phyloP scores from a whole-genome alignment of 2,888 invertebrate genomes.

The Dryocosmus kuriphilus region DNA sequence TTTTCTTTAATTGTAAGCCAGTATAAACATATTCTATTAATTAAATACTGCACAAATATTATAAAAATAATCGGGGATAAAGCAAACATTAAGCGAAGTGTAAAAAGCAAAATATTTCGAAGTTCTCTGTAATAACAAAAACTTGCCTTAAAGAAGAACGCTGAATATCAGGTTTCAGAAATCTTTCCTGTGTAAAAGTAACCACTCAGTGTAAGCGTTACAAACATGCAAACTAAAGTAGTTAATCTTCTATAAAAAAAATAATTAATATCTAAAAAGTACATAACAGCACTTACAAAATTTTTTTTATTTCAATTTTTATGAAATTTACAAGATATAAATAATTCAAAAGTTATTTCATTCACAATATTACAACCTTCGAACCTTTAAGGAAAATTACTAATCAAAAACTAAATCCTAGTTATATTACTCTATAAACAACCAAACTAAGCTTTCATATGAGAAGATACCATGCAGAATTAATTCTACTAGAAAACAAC shows the following conservation, averaged over 20 bases:
- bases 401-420: background rate
- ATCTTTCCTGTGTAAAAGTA: background rate
- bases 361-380: background rate
- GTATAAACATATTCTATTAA: background rate
- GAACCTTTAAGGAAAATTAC: conserved; percentile 8
- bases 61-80: background rate
- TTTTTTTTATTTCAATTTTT: conserved; percentile 5
- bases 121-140: background rate
- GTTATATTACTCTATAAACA: background rate
- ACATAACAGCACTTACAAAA: conserved; percentile 9
- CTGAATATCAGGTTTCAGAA: conserved; percentile 9
- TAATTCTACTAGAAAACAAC: conserved; percentile 11
- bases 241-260: background rate
- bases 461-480: conserved; percentile 11
- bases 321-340: conserved; percentile 5
- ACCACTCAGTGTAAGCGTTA: background rate
- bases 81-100: conserved; percentile 6
- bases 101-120: background rate
- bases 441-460: background rate
- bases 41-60: background rate
- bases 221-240: conserved; percentile 41
- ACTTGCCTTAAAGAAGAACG: background rate
- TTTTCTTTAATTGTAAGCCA: background rate
- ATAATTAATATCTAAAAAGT: background rate
- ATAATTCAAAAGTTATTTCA: background rate